phyloP scores from a whole-genome alignment of 2,797 vertebrate species.

The Thamnophis elegans region DNA sequence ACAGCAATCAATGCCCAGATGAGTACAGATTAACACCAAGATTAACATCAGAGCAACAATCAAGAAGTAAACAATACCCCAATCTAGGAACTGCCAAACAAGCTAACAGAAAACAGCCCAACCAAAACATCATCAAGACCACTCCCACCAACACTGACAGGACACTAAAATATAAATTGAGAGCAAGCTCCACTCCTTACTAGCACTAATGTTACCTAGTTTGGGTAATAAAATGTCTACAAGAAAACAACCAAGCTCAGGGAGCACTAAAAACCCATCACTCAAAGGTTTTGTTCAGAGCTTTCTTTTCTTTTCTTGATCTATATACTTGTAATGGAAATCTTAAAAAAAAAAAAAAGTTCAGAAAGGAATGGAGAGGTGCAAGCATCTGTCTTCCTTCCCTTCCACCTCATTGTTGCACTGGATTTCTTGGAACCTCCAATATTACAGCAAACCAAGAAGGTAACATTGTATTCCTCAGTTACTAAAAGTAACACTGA shows the following conservation, averaged over 20 bases:
- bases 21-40: neutral
- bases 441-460: neutral
- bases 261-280: neutral
- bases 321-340: neutral
- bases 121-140: neutral
- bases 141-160: neutral
- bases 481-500: neutral
- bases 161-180: neutral
- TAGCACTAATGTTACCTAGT: neutral
- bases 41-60: neutral
- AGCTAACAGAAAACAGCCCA: neutral
- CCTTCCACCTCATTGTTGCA: neutral
- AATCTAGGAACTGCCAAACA: neutral
- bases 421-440: neutral
- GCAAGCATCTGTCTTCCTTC: neutral
- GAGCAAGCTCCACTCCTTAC: neutral
- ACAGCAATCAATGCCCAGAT: neutral
- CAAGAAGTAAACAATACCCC: neutral
- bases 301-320: neutral
- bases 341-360: neutral
- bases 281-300: neutral
- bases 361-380: neutral
- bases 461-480: neutral
- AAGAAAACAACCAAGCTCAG: neutral
- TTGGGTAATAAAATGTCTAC: neutral